Conservation (phyloP, 2,113 vertebrate genomes). For the Lutjanus erythropterus region DNA sequence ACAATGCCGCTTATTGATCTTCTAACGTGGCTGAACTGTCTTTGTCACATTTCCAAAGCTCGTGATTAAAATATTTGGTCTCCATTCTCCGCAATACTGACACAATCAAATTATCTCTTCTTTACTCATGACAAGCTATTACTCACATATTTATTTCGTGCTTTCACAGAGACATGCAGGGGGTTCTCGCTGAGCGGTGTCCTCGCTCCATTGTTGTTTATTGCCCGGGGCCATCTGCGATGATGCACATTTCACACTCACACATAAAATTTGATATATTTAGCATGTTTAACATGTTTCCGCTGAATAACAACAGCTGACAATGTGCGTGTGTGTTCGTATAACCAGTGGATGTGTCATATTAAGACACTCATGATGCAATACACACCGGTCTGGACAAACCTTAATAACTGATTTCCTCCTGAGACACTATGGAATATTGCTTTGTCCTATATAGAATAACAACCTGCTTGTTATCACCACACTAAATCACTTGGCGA, state of each 20-base stretch:
- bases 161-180: conserved; percentile 19
- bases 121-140: conserved; percentile 54
- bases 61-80: conserved; percentile 37
- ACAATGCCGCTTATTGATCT: conserved; percentile 38
- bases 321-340: not conserved
- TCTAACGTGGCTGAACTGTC: conserved; percentile 22
- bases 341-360: not conserved
- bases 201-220: conserved; percentile 31
- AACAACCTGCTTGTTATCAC: conserved; percentile 5
- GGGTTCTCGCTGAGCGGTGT: not conserved
- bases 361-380: not conserved
- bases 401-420: conserved; percentile 1
- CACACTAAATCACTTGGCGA: conserved; percentile 14
- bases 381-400: not conserved
- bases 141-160: conserved; percentile 43
- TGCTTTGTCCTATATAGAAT: not conserved
- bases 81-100: conserved; percentile 2
- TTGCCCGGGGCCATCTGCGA: conserved; percentile 47
- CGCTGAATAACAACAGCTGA: conserved; percentile 37
- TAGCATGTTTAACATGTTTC: conserved; percentile 25
- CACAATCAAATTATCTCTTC: conserved; percentile 49
- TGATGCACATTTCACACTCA: conserved; percentile 37
- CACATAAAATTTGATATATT: conserved; percentile 36
- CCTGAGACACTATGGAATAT: conserved; percentile 11
- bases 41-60: conserved; percentile 36